Conservation (phyloP, 2,888 invertebrate species). For the Ceraclea dissimilis region DNA sequence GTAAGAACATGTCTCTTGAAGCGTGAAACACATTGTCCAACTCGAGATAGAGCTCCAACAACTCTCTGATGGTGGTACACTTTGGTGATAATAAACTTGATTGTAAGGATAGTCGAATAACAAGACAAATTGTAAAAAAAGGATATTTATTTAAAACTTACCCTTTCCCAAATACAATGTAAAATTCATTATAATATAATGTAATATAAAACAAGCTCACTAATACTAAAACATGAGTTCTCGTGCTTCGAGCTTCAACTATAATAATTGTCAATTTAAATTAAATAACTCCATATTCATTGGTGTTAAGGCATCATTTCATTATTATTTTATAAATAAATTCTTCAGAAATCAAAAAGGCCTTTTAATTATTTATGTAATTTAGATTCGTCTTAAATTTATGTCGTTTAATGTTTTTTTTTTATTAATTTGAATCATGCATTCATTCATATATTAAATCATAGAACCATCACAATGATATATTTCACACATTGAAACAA, state of each 20-base stretch:
- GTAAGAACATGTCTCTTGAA: no score
- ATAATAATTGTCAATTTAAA: conserved; percentile 11
- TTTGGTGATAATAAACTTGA: no score
- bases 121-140: conserved; percentile 20
- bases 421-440: no score
- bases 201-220: conserved; percentile 16
- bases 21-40: no score
- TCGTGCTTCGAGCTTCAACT: conserved; percentile 13
- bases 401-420: not conserved
- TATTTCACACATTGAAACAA: no score
- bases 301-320: conserved; percentile 21
- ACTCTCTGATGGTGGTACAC: no score
- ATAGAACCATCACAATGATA: no score
- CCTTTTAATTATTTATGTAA: not conserved
- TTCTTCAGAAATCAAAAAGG: not conserved
- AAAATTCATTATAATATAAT: conserved; percentile 5
- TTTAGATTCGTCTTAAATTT: not conserved
- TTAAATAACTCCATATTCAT: conserved; percentile 12
- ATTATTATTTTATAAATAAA: not conserved
- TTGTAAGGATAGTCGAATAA: no score
- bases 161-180: conserved; percentile 22
- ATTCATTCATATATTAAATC: no score
- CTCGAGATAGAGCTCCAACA: no score
- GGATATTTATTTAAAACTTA: conserved; percentile 25
- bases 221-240: conserved; percentile 18